Base-by-base conservation (phyloP, 2,888 invertebrate genomes). In the Melanargia galathea region DNA sequence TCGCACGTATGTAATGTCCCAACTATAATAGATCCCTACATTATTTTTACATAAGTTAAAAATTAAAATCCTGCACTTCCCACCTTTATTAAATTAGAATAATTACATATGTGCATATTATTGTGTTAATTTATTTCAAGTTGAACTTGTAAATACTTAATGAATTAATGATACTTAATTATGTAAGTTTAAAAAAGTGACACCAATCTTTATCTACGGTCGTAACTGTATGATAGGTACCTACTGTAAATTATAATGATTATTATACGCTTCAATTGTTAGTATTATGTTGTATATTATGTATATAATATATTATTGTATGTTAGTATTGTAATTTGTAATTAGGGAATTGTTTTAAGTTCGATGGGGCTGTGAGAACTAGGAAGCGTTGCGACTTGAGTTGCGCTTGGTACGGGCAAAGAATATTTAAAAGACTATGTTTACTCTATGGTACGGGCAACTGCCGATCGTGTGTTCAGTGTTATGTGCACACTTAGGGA, bases 231-330 rank as follows among this genome's bases (percentile, higher is more conserved):
- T n/a, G n/a, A n/a, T n/a, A n/a, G n/a, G n/a, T n/a, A n/a, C n/a
- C 2, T 54, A 46, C 45, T 58, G 56, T 46, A 60, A 18, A 30
- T 30, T 63, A 51, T 33, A 54, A 66, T 54, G 33, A 64, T 65
- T 67, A 66, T 63, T 67, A n/a, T n/a, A 69, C 69, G 69, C 69
- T 69, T 69, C 48, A 64, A 63, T 57, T 68, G 56, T 66, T 67
- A 67, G 61, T 56, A 30, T 69, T 58, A 57, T 40, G 30, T 30
- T 30, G 30, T 30, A 30, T 30, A 30, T 6, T 7, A 7, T 30
- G 5, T 30, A 8, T 30, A 6, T 6, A 30, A 8, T 30, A 30
- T 6, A 30, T 6, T 30, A 30, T 30, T 6, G 30, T 30, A 30
- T 56, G 24, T 56, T 56, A 56, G 43, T 43, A n/a, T n/a, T n/a